These are phyloP conservation scores for Brachyhypopomus gauderio DNA, from an alignment of 2,113 vertebrate genomes.

Conservation along the genomic window DNA sequence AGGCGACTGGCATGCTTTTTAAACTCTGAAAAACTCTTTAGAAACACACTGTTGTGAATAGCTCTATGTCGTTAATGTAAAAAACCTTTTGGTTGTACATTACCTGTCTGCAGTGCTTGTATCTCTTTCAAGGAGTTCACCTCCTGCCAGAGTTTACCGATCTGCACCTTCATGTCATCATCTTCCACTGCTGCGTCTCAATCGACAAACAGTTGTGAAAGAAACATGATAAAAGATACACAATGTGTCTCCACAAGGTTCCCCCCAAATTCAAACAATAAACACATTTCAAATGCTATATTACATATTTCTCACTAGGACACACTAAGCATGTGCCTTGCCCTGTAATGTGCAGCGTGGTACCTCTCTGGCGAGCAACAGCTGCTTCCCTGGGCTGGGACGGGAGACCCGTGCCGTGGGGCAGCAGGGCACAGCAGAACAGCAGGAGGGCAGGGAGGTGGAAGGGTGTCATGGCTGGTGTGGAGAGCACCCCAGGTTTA, in stretches of 20 bases:
- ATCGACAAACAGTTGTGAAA: neutral
- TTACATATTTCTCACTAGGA: neutral
- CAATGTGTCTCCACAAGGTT: neutral
- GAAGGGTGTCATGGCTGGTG: slow-evolving; percentile 67
- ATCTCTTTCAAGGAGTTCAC: slow-evolving; percentile 96
- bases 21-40: too few species aligned
- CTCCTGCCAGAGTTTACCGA: slow-evolving; percentile 91
- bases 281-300: neutral
- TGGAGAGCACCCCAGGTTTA: slow-evolving; percentile 50
- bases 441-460: slow-evolving; percentile 63
- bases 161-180: slow-evolving; percentile 84
- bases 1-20: too few species aligned
- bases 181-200: slow-evolving; percentile 76
- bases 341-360: neutral
- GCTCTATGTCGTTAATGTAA: neutral
- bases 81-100: neutral
- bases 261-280: neutral
- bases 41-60: too few species aligned
- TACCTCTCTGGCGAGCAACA: slow-evolving; percentile 66
- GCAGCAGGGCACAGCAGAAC: slow-evolving; percentile 65
- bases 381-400: slow-evolving; percentile 69
- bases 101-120: slow-evolving; percentile 95
- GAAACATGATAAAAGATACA: slow-evolving; percentile 22
- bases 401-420: slow-evolving; percentile 59
- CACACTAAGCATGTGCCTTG: neutral